Conservation (phyloP, 2,797 vertebrate genomes). For the Benthosema pterotum region DNA sequence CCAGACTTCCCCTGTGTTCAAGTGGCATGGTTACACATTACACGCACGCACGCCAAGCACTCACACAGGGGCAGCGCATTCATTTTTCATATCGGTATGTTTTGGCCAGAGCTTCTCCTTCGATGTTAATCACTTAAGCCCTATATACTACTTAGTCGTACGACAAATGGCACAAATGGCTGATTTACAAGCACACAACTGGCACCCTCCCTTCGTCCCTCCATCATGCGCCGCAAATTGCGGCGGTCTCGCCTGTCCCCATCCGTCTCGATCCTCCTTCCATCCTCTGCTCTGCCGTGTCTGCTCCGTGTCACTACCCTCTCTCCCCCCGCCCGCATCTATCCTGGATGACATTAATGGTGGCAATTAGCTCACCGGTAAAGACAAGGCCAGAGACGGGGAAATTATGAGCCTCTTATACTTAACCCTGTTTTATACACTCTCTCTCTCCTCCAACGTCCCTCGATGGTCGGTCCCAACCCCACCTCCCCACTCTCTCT, state of each 20-base stretch:
- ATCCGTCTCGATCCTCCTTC: conserved; percentile 32
- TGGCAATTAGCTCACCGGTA: conserved; percentile 69
- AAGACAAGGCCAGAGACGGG: conserved; percentile 13
- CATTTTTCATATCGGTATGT: conserved; percentile 62
- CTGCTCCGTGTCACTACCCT: conserved; percentile 19
- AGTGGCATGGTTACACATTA: conserved; percentile 52
- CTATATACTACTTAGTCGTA: too few relatives aligned
- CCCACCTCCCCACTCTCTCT: conserved; percentile 4
- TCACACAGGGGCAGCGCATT: conserved; percentile 38
- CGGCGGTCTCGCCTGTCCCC: conserved; percentile 35
- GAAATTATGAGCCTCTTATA: conserved; percentile 58
- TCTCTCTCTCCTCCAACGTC: too few relatives aligned
- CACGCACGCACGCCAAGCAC: conserved; percentile 36
- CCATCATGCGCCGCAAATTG: conserved; percentile 44
- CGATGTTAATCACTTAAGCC: conserved; percentile 40
- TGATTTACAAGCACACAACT: neutral
- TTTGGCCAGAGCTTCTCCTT: conserved; percentile 64
- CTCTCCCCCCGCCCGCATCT: conserved; percentile 18
- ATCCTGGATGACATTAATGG: conserved; percentile 63
- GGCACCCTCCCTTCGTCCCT: conserved; percentile 36
- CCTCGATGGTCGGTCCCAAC: too few relatives aligned
- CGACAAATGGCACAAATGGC: too few relatives aligned
- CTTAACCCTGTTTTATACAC: conserved; percentile 36
- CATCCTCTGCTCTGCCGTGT: conserved; percentile 17
- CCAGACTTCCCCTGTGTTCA: conserved; percentile 66